Conservation (phyloP, 2,888 invertebrate genomes). For the Acrobeloides nanus region DNA sequence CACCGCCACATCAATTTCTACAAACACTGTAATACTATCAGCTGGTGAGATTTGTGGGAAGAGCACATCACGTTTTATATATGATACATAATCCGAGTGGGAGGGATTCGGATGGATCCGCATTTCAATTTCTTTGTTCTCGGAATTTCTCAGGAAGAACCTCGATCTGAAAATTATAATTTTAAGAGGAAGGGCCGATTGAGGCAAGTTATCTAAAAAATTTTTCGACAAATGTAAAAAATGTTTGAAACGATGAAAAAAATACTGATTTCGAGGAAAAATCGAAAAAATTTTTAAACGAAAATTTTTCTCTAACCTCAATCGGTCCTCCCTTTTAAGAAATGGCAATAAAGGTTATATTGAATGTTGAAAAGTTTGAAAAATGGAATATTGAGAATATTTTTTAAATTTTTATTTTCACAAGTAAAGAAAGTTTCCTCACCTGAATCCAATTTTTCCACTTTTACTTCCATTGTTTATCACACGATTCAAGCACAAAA, state of each 20-base stretch:
- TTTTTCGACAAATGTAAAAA: background rate
- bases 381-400: no score
- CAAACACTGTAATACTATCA: conserved; percentile 51
- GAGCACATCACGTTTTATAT: conserved; percentile 53
- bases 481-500: conserved; percentile 52
- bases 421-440: conserved; percentile 3
- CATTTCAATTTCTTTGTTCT: conserved; percentile 53
- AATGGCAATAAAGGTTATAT: no score
- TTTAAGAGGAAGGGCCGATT: no score
- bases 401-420: no score
- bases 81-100: conserved; percentile 53
- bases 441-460: conserved; percentile 31
- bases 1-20: conserved; percentile 54
- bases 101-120: conserved; percentile 54
- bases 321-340: no score
- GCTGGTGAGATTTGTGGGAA: conserved; percentile 53
- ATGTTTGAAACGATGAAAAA: no score
- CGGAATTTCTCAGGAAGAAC: conserved; percentile 49
- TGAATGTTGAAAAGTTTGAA: conserved; percentile 11
- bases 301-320: background rate
- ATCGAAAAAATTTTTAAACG: no score
- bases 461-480: conserved; percentile 27
- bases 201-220: conserved; percentile 1
- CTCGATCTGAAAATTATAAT: conserved; percentile 53
- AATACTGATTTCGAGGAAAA: no score